Percentiles rank a stretch among this genome's conserved stretches.
Conservation (phyloP, 1,140 invertebrate species). For the Phenacoccus solenopsis region DNA sequence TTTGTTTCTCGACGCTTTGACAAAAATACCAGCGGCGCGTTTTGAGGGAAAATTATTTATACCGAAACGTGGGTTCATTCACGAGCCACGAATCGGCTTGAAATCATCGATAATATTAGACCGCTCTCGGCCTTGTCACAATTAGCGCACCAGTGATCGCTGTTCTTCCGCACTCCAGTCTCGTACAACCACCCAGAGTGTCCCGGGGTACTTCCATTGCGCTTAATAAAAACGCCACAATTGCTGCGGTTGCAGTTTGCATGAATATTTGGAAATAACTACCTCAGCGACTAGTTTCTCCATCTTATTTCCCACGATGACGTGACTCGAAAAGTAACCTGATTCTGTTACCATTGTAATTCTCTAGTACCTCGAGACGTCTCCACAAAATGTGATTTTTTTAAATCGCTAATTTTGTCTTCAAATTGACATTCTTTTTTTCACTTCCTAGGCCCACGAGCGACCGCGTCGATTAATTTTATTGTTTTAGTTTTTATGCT, state of each 20-base stretch:
- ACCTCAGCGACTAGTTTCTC: background rate
- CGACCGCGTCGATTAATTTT: no score
- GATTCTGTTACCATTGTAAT: background rate
- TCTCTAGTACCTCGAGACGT: background rate
- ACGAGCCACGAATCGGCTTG: background rate
- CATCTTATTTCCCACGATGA: background rate
- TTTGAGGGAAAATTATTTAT: background rate
- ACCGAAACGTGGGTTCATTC: background rate
- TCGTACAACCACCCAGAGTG: no score
- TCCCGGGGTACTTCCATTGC: no score
- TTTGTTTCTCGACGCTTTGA: background rate
- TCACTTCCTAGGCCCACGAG: no score
- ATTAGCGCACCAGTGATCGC: no score
- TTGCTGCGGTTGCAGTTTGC: background rate
- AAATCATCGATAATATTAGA: slow-evolving; percentile 1
- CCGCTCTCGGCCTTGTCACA: background rate
- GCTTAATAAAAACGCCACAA: background rate
- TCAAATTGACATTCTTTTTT: no score
- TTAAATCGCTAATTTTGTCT: no score
- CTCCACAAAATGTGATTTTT: no score
- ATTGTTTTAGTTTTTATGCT: no score
- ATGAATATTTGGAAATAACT: background rate
- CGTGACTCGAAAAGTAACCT: background rate
- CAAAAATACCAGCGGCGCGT: background rate
- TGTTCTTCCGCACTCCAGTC: no score